Percentiles rank a stretch among this genome's conserved stretches.
phyloP scores from a whole-genome alignment of 2,113 vertebrate species.

The Corydoras maculifer region DNA sequence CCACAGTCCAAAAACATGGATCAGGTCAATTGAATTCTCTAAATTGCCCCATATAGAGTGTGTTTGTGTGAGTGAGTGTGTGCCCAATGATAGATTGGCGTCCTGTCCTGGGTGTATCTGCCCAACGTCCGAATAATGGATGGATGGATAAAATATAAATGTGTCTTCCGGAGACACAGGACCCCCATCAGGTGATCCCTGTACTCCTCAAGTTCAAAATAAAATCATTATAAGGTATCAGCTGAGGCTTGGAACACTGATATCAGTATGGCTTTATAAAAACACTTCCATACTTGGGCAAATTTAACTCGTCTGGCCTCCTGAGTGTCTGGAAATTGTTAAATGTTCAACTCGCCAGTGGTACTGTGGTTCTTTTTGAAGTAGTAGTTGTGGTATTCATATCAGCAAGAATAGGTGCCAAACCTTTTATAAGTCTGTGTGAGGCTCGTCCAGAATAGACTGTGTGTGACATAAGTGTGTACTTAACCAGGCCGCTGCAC shows the following conservation, averaged over 20 bases:
- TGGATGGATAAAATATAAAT: too few species aligned
- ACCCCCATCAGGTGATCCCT: too few species aligned
- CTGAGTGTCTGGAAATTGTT: background rate
- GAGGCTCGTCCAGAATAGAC: constrained; percentile 37
- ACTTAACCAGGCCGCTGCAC: constrained; percentile 43
- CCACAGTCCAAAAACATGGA: too few species aligned
- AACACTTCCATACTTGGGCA: background rate
- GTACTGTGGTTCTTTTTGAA: constrained; percentile 28
- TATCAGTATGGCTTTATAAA: too few species aligned
- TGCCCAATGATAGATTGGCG: too few species aligned
- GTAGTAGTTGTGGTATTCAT: constrained; percentile 34
- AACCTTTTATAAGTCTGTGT: constrained; percentile 42
- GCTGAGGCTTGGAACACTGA: background rate
- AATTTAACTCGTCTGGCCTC: background rate
- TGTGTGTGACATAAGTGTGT: constrained; percentile 40
- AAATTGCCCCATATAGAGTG: too few species aligned
- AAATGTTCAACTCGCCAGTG: constrained; percentile 3
- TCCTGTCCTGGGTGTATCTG: too few species aligned
- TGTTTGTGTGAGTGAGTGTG: too few species aligned
- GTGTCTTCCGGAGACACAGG: too few species aligned
- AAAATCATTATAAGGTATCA: background rate
- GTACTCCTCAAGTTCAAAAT: background rate
- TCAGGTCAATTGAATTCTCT: too few species aligned
- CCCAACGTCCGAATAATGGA: too few species aligned
- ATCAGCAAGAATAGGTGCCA: constrained; percentile 41